Evolutionary conservation across 1,140 invertebrate species (phyloP), one percentile per base, ranked within the genome.

Genomic region (Whitmania pigra): DNA sequence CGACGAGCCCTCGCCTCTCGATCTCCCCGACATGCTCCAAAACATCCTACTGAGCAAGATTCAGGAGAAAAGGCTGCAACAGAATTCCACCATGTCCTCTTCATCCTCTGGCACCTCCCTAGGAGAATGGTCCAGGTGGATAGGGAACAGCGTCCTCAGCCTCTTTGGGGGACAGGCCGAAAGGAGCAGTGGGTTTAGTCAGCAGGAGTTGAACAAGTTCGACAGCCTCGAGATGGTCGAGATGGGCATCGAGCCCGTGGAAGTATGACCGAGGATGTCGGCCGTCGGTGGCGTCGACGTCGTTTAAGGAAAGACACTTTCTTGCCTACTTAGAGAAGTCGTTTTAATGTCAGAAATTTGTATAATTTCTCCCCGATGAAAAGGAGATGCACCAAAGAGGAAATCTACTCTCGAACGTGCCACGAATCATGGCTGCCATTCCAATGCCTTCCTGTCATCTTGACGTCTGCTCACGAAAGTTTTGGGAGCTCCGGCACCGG

Each of bases 161-260:
- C 29, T 63, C 22, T 63, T 63, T 20, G 22, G 3, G 15, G 57
- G 57, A 31, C 22, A 31, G 22, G 22, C 29, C 7, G 57, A 63
- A 7, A 63, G 29, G 29, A 18, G 9, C 13, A 63, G 57, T 63
- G 29, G 57, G 18, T 25, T 25, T 18, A 63, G 57, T 15, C 29
- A 22, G 22, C 57, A 63, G 29, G 57, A 63, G 22, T 63, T 63
- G 57, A 63, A 63, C 57, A 63, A 31, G 22, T 25, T 63, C 11
- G 29, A 63, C 57, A 63, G 57, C 18, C 57, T 63, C 2, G 57
- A 63, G 29, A 63, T 63, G 57, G 57, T 63, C 29, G 57, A 63
- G 29, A 63, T 63, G 57, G 57, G 57, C 2, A 31, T 63, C 22
- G 57, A 31, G 15, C 57, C 57, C 11, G 57, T 63, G 0, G 15